Percentiles rank a stretch among this genome's conserved stretches.
Conservation (phyloP, 23 tunicate genomes). For the Oikopleura albicans region DNA sequence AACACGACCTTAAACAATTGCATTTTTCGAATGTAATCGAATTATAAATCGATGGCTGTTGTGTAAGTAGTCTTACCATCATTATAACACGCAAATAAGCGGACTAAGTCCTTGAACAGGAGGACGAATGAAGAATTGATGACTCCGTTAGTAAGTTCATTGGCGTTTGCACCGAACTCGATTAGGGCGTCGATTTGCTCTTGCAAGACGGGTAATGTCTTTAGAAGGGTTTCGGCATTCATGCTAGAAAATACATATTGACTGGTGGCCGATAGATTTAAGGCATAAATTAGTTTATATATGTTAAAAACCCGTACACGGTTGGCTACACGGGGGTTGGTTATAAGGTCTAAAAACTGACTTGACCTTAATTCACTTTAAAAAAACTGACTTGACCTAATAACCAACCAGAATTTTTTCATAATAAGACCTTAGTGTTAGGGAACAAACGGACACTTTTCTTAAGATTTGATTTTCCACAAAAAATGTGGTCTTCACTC, state of each 20-base stretch:
- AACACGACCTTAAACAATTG: not conserved
- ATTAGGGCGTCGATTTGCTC: constrained; percentile 47
- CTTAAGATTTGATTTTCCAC: no score
- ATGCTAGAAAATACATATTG: not conserved
- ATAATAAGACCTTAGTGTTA: no score
- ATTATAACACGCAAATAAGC: constrained; percentile 92
- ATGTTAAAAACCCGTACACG: no score
- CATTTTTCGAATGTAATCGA: not conserved
- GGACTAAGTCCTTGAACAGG: constrained; percentile 71
- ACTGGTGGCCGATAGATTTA: no score
- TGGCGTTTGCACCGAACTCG: constrained; percentile 67
- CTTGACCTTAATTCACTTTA: no score
- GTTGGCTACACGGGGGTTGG: no score
- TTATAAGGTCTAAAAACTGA: no score
- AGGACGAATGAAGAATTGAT: constrained; percentile 75
- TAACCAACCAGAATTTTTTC: no score
- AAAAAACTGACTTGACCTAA: no score
- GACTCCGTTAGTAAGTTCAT: constrained; percentile 71
- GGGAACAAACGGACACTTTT: no score
- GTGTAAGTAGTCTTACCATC: constrained; percentile 58
- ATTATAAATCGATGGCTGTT: not conserved
- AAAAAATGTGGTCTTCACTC: no score
- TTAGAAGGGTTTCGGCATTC: constrained; percentile 50
- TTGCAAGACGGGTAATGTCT: constrained; percentile 56
- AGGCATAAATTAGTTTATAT: no score